These are phyloP conservation scores for Dendrocincla fuliginosa DNA, from an alignment of 2,797 vertebrate species.

Conservation along the genomic window DNA sequence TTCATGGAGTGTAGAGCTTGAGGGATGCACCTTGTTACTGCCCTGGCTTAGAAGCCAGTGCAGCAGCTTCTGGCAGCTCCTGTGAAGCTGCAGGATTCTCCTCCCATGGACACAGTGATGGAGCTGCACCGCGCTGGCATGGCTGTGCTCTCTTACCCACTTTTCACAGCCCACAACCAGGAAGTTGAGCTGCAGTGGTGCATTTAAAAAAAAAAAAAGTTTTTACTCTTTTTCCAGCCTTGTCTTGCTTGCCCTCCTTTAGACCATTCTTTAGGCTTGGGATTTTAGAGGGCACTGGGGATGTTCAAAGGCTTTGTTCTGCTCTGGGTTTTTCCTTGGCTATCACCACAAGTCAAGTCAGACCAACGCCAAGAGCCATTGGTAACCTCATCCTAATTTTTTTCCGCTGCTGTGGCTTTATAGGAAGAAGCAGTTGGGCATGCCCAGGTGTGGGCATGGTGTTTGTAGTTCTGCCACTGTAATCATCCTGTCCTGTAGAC, in stretches of 20 bases:
- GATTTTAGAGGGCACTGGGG: neutral
- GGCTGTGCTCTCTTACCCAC: neutral
- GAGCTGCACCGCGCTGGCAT: neutral
- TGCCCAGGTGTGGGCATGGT: neutral
- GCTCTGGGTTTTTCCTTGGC: neutral
- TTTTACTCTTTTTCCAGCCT: neutral
- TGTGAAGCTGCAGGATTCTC: neutral
- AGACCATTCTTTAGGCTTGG: neutral
- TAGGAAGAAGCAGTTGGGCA: neutral
- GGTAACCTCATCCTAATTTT: neutral
- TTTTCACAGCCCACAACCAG: neutral
- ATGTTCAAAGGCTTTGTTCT: neutral
- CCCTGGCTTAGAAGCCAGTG: neutral
- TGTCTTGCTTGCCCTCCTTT: neutral
- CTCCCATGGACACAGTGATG: rapidly evolving
- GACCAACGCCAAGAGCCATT: neutral
- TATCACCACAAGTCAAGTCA: neutral
- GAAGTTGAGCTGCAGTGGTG: neutral
- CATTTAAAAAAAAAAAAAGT: neutral
- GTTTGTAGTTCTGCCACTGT: neutral
- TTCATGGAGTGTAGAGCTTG: neutral
- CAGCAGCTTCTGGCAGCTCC: neutral
- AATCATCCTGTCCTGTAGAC: neutral
- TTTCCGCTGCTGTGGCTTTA: neutral
- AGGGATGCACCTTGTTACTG: neutral